Base-by-base conservation (phyloP, 1,140 invertebrate species). In the Drosophila carrolli region DNA sequence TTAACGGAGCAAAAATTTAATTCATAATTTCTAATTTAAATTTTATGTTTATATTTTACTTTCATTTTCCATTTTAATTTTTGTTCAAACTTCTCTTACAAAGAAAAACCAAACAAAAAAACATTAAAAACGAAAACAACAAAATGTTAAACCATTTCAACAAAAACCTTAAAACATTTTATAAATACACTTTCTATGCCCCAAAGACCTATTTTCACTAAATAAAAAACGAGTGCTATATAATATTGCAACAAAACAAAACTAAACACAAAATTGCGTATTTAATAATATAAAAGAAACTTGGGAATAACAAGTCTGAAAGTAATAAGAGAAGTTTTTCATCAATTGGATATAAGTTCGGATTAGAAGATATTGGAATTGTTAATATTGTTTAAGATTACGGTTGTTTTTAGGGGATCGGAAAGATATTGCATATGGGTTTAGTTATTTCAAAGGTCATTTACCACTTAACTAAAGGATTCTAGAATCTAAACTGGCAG, bases 161-260 rank as follows among this genome's bases (percentile, higher is more conserved):
- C 38, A 48, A 43, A 41, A 62, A 41, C 71, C 37, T 50, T 23
- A 48, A 63, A 61, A 48, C 38, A 65, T 54, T 72, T 40, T 38
- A 76, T 76, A 53, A 74, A 75, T 44, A 55, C 67, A 58, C 41
- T 19, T 58, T 53, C 35, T 73, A 48, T 55, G 51, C 38, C 37
- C 48, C 48, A 74, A 57, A 62, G 29, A 77, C 43, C 48, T 60
- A 60, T 54, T 78, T 67, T 57, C 76, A 74, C 40, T 53, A 54
- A 79, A 79, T 68, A 80, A 75, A 76, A 77, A 72, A 48, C 44
- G 47, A 75, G 48, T 40, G 44, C 70, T 46, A 37, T 37, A 68
- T 11, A 46, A 9, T 41, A 23, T 73, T 60, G 35, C 50, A 46
- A 61, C 35, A 60, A 61, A 62, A 44, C 13, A 50, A 65, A 44